phyloP scores from a whole-genome alignment of 2,797 vertebrate genomes.

The Hemitrygon akajei region DNA sequence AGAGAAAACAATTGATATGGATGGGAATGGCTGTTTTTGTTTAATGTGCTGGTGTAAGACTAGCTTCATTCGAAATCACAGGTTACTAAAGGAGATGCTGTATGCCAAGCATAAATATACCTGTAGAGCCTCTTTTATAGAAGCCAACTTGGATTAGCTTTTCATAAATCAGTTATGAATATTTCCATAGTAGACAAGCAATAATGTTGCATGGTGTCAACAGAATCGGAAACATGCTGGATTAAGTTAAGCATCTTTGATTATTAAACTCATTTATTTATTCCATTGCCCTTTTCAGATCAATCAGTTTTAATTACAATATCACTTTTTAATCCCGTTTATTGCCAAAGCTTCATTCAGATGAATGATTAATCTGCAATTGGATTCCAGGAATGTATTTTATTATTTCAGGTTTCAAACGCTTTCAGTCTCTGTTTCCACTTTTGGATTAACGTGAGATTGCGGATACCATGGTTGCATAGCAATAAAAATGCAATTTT shows the following conservation, averaged over 20 bases:
- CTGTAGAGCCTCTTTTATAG: neutral
- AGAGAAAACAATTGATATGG: neutral
- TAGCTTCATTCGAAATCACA: neutral
- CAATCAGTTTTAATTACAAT: neutral
- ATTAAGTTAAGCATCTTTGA: neutral
- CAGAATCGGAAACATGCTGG: neutral
- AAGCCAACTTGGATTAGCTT: neutral
- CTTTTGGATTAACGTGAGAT: neutral
- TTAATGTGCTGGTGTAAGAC: neutral
- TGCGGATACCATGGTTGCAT: neutral
- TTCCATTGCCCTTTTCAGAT: neutral
- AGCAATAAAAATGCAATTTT: neutral
- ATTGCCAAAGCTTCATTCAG: neutral
- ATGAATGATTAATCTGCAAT: neutral
- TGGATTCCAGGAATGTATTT: too few species aligned
- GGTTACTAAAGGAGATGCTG: neutral
- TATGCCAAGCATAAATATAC: neutral
- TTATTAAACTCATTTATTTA: neutral
- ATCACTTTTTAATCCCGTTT: neutral
- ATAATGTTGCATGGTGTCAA: neutral
- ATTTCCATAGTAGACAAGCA: neutral
- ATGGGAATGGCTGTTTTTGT: neutral
- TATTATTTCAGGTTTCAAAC: neutral
- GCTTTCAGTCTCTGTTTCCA: neutral
- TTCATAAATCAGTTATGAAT: neutral